These are phyloP conservation scores for Poecilia latipinna DNA, from an alignment of 2,113 vertebrate genomes.

Conservation along the genomic window DNA sequence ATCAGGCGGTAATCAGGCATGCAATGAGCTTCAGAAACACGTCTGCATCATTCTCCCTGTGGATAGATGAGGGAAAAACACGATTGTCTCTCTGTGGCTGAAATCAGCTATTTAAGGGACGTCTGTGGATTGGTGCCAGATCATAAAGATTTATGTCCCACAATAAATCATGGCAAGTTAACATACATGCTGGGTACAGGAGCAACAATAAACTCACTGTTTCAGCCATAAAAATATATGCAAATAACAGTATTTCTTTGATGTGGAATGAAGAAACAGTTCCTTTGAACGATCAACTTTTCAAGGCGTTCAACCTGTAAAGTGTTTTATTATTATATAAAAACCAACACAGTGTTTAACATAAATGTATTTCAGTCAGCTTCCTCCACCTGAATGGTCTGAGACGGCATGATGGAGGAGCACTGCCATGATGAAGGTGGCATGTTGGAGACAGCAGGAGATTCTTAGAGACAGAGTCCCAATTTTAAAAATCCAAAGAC, in stretches of 20 bases:
- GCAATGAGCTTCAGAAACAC: slow-evolving; percentile 11
- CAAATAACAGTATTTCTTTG: background rate
- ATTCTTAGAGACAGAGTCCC: too few relatives aligned
- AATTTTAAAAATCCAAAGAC: too few relatives aligned
- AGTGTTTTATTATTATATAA: too few relatives aligned
- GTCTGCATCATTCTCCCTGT: background rate
- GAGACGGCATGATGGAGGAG: too few relatives aligned
- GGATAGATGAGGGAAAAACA: slow-evolving; percentile 3
- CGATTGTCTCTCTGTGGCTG: background rate
- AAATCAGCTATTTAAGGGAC: background rate
- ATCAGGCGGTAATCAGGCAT: slow-evolving; percentile 26
- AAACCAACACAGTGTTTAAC: too few relatives aligned
- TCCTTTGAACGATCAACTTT: too few relatives aligned
- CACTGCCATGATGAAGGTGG: too few relatives aligned
- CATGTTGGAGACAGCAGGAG: too few relatives aligned
- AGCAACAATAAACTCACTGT: background rate
- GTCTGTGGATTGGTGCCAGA: background rate
- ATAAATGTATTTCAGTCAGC: too few relatives aligned
- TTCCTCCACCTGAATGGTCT: too few relatives aligned
- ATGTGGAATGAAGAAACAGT: background rate
- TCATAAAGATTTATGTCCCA: background rate
- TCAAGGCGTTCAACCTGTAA: too few relatives aligned
- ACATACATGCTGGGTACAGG: slow-evolving; percentile 11
- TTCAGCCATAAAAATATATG: background rate
- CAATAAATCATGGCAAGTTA: background rate